Percentiles rank a stretch among this genome's conserved stretches.
Conservation (phyloP, 2,797 vertebrate genomes). For the Cephalopachus bancanus region DNA sequence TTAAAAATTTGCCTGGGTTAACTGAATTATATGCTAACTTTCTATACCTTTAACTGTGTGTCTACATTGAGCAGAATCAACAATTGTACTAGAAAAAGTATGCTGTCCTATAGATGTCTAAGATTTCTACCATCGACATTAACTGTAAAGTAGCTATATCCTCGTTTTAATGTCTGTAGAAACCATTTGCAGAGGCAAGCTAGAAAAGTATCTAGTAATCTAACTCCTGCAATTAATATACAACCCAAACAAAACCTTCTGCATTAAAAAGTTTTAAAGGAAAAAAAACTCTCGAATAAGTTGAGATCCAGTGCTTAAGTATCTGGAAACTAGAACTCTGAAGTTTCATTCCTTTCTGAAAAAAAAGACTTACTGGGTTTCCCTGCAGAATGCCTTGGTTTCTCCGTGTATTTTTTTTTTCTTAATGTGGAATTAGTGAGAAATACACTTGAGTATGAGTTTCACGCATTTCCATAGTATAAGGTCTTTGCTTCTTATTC, state of each 20-base stretch:
- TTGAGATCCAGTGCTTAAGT: constrained; percentile 20
- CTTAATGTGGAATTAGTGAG: constrained; percentile 34
- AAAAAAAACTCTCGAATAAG: constrained; percentile 33
- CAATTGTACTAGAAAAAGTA: background rate
- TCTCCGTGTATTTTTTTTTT: background rate
- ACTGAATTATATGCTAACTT: background rate
- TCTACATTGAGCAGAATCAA: background rate
- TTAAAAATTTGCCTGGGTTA: background rate
- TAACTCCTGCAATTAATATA: constrained; percentile 50
- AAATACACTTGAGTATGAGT: background rate
- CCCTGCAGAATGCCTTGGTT: background rate
- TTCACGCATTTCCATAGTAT: background rate
- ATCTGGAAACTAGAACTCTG: constrained; percentile 47
- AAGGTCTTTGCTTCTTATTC: constrained; percentile 15
- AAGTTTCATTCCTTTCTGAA: constrained; percentile 31
- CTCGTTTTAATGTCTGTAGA: constrained; percentile 41
- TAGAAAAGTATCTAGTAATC: constrained; percentile 67
- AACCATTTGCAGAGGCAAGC: background rate
- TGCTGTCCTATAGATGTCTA: background rate
- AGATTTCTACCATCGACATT: constrained; percentile 2
- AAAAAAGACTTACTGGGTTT: background rate
- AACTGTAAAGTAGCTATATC: background rate
- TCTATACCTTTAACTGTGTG: background rate
- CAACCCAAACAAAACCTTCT: constrained; percentile 64
- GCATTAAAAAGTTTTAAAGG: background rate